Evolutionary conservation across 1,140 invertebrate species (phyloP), one percentile per base, ranked within the genome.

Genomic region (Orussus abietinus): DNA sequence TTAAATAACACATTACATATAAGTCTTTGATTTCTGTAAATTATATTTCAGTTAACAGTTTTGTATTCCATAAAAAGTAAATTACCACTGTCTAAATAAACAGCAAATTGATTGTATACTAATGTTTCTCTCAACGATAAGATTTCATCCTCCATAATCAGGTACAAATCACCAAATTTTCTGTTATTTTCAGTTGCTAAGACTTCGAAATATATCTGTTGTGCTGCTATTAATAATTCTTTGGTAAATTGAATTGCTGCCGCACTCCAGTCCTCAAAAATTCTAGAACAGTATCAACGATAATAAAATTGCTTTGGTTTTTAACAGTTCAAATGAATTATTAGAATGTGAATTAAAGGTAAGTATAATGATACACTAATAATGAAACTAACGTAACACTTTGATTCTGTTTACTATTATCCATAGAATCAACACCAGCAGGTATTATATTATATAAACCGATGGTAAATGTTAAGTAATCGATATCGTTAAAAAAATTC

Each of bases 381-480:
- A 31, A 28, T 31, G 15, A 26, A 26, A 35, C 30, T 15, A 30
- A 4, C 10, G 31, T 26, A 32, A 36, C 35, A 55, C 37, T 42
- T 35, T 51, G 39, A 21, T 39, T 22, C 7, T 47, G n/a, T 38
- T 50, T 25, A 14, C 20, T 31, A 22, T 53, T 33, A 2, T 51
- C 6, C n/a, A 25, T 42, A 3, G 13, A 19, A 17, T 38, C 18
- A n/a, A 33, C 22, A 29, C 36, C 11, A 10, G 35, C 26, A 20
- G 67, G 67, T 21, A 66, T 30, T 36, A 69, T 46, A 31, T 59
- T 47, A 20, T 64, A 51, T 12, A 69, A 28, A 22, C 62, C 55
- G 39, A 64, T 46, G 4, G 45, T 38, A 3, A 13, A 35, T 5
- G 58, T 64, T 19, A 69, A 55, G 45, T 45, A 48, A 18, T 57